Conservation (phyloP, 2,797 vertebrate species). For the Anguilla pacifica region DNA sequence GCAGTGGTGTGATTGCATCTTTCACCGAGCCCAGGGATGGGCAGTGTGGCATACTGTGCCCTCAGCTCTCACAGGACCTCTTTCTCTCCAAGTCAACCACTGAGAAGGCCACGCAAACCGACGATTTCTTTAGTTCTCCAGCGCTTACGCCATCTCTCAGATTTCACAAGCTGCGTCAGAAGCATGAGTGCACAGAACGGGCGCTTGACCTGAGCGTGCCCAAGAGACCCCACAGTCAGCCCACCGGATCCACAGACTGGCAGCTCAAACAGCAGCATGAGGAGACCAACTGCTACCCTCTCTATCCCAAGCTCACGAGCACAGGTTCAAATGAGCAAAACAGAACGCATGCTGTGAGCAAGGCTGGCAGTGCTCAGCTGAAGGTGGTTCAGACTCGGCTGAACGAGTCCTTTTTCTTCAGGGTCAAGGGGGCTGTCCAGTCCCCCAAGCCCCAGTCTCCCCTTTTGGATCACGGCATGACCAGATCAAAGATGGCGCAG, state of each 20-base stretch:
- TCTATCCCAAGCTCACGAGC: constrained; percentile 50
- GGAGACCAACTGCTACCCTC: neutral
- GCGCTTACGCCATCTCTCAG: constrained; percentile 54
- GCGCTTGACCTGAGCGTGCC: constrained; percentile 72
- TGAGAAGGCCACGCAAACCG: constrained; percentile 69
- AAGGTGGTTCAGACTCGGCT: constrained; percentile 71
- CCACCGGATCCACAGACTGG: neutral
- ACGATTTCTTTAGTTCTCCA: constrained; percentile 70
- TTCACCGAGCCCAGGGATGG: neutral
- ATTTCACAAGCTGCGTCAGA: constrained; percentile 48
- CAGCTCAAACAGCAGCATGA: neutral
- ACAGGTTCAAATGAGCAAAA: constrained; percentile 63
- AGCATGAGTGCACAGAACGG: neutral
- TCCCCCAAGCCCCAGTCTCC: constrained; percentile 65
- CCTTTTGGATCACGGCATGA: constrained; percentile 65
- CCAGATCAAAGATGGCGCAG: constrained; percentile 17
- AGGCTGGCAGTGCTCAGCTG: constrained; percentile 60
- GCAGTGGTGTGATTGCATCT: constrained; percentile 28
- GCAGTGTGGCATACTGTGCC: neutral
- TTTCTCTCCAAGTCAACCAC: neutral
- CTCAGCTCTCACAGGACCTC: neutral
- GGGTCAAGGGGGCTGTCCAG: constrained; percentile 62
- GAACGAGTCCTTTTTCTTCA: constrained; percentile 79
- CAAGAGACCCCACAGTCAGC: constrained; percentile 49
- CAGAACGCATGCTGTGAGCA: constrained; percentile 47